Evolutionary conservation across 2,113 vertebrate genomes (phyloP).

Genomic region (Oryzias javanicus): DNA sequence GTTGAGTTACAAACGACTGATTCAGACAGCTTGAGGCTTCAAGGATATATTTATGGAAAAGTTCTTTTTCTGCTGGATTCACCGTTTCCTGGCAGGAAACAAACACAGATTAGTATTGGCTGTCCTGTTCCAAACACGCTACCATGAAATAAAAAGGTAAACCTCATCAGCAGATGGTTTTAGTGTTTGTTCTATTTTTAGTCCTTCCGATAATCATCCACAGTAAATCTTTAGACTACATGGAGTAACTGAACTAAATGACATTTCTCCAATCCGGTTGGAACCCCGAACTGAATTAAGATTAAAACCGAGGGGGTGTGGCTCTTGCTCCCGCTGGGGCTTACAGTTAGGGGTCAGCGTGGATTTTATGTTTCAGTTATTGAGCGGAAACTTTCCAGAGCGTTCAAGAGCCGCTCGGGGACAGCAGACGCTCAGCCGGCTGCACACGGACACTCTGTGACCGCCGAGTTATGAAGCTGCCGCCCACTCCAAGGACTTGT

Average conservation of each 20-base stretch:
- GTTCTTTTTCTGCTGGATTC: no score
- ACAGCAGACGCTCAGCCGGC: conserved; percentile 14
- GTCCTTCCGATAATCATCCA: background rate
- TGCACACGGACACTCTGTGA: conserved; percentile 14
- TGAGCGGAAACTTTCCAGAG: conserved; percentile 5
- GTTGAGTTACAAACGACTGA: no score
- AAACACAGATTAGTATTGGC: background rate
- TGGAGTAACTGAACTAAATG: no score
- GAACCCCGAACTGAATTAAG: conserved; percentile 31
- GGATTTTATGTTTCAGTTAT: conserved; percentile 43
- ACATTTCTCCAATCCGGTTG: conserved; percentile 2
- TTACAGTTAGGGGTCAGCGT: conserved; percentile 27
- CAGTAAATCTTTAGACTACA: no score
- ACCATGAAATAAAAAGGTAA: background rate
- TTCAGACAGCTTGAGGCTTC: no score
- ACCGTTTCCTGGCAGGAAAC: background rate
- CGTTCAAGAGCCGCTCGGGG: conserved; percentile 18
- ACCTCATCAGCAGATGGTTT: conserved; percentile 11
- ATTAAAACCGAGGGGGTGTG: conserved; percentile 3
- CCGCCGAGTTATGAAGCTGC: conserved; percentile 6
- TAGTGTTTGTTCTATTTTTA: conserved; percentile 3
- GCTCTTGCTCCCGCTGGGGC: conserved; percentile 34
- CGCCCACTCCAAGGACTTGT: background rate
- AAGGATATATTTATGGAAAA: no score
- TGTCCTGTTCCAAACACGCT: background rate